Evolutionary conservation across 2,797 vertebrate genomes (phyloP).

Genomic region (Sebastes itinus): DNA sequence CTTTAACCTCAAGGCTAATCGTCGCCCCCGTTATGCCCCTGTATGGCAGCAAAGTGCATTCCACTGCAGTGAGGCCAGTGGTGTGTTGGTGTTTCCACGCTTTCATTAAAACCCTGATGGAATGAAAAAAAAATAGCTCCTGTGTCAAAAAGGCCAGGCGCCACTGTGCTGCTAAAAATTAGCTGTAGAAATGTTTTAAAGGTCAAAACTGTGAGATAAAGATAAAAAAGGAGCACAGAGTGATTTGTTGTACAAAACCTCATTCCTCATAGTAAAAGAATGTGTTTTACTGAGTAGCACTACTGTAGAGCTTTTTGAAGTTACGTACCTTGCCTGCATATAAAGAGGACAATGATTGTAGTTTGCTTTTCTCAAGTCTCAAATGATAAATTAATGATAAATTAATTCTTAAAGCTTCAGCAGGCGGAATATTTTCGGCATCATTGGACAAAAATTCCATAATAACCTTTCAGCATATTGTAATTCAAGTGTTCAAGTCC

Average conservation of each 20-base stretch:
- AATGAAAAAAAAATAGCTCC: conserved; percentile 18
- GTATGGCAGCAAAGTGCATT: conserved; percentile 52
- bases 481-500: too few relatives aligned
- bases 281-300: neutral
- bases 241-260: neutral
- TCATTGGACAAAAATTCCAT: too few relatives aligned
- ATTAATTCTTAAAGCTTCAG: neutral
- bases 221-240: neutral
- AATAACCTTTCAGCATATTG: too few relatives aligned
- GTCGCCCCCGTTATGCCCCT: conserved; percentile 32
- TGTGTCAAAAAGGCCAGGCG: neutral
- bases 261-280: too few relatives aligned
- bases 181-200: neutral
- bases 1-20: conserved; percentile 19
- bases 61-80: conserved; percentile 26
- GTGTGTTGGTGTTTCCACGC: conserved; percentile 46
- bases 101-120: conserved; percentile 32
- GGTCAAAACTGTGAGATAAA: neutral
- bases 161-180: neutral
- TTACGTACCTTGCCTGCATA: neutral
- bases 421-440: too few relatives aligned
- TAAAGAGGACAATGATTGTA: neutral
- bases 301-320: neutral
- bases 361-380: neutral
- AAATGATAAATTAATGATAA: neutral